phyloP scores from a whole-genome alignment of 2,113 vertebrate genomes.

The Laticauda laticaudata region DNA sequence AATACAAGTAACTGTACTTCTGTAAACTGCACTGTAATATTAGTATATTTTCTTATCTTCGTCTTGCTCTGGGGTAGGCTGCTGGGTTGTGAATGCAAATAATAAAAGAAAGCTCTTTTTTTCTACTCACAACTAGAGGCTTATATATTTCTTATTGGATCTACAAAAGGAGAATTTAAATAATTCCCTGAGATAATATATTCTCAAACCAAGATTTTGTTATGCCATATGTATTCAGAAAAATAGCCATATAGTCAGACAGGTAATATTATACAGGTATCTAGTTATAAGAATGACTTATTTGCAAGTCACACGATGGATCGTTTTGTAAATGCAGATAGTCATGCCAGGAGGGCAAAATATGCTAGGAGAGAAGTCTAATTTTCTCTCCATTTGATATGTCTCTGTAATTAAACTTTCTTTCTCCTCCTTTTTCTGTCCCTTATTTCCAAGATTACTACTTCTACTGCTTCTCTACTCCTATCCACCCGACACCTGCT shows the following conservation, averaged over 20 bases:
- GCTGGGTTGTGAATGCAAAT: background rate
- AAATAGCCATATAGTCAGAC: background rate
- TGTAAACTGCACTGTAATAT: background rate
- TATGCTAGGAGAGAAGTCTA: background rate
- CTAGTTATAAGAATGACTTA: background rate
- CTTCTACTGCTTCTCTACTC: background rate
- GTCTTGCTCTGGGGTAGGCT: background rate
- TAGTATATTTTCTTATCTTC: background rate
- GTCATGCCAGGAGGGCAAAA: background rate
- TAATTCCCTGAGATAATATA: background rate
- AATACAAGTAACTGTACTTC: background rate
- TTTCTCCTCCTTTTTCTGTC: background rate
- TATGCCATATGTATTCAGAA: background rate
- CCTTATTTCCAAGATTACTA: background rate
- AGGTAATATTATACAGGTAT: background rate
- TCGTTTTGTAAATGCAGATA: background rate
- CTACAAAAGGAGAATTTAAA: background rate
- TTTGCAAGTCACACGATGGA: background rate
- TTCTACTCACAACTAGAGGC: background rate
- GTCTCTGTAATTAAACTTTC: background rate
- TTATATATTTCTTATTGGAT: background rate
- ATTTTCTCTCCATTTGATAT: background rate
- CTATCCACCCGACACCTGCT: background rate
- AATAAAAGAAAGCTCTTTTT: background rate
- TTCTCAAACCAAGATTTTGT: background rate